phyloP scores from a whole-genome alignment of 2,113 vertebrate species.

The Gnathonemus echidnorhynchus region DNA sequence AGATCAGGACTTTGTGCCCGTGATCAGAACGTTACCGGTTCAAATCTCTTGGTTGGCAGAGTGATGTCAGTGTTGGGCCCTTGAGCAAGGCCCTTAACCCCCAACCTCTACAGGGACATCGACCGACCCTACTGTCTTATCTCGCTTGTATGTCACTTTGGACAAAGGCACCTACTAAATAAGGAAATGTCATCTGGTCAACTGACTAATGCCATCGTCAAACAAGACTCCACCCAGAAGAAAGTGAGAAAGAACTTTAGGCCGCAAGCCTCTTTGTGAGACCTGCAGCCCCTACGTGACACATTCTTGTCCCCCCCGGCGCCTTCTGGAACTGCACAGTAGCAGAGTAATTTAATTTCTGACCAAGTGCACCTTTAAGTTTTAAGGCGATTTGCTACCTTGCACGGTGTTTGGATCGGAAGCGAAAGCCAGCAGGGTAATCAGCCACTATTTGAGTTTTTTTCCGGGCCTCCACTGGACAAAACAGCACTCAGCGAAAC shows the following conservation, averaged over 20 bases:
- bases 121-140: not conserved
- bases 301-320: too few species aligned
- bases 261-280: not conserved
- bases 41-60: not conserved
- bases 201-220: not conserved
- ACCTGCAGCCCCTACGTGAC: not conserved
- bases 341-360: not conserved
- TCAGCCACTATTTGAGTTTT: slow-evolving; percentile 17
- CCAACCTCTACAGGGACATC: not conserved
- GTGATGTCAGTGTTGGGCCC: not conserved
- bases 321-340: not conserved
- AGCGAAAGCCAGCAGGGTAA: not conserved
- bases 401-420: not conserved
- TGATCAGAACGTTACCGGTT: not conserved
- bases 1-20: not conserved
- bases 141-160: not conserved
- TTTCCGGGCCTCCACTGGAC: not conserved
- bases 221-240: not conserved
- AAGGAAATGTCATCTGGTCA: not conserved
- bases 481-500: slow-evolving; percentile 37
- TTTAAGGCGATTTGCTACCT: not conserved
- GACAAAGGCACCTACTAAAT: not conserved
- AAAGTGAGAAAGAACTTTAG: not conserved
- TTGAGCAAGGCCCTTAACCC: not conserved
- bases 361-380: not conserved